Conservation (phyloP, 2,113 vertebrate species). For the Stercorarius parasiticus region DNA sequence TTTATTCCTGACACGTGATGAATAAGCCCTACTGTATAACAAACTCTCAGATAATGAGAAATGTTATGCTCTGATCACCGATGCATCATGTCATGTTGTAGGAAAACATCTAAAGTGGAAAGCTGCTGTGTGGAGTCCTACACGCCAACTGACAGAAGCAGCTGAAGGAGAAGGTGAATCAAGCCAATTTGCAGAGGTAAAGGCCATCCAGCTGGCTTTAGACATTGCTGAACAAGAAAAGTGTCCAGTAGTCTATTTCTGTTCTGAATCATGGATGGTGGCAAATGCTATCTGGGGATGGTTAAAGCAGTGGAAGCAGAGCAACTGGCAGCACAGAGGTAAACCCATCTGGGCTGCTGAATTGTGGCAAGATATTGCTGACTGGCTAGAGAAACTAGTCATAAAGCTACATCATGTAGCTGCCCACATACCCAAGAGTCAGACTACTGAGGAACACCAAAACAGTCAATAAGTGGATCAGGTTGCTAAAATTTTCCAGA, state of each 20-base stretch:
- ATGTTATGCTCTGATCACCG: not conserved
- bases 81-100: not conserved
- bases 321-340: not conserved
- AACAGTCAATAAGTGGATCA: not conserved
- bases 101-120: not conserved
- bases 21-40: not conserved
- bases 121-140: not conserved
- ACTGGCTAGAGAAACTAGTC: not conserved
- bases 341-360: not conserved
- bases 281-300: not conserved
- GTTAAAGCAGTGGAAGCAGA: not conserved
- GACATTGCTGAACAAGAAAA: not conserved
- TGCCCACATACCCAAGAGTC: not conserved
- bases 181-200: not conserved
- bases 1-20: not conserved
- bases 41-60: not conserved
- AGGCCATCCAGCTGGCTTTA: not conserved
- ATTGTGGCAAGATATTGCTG: not conserved
- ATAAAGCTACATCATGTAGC: not conserved
- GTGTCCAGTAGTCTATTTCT: not conserved
- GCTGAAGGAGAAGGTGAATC: not conserved
- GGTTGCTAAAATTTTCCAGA: not conserved
- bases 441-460: not conserved
- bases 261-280: too few species aligned
- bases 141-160: not conserved